Evolutionary conservation across 2,888 invertebrate species (phyloP).

Genomic region (Mycalesis mineus): DNA sequence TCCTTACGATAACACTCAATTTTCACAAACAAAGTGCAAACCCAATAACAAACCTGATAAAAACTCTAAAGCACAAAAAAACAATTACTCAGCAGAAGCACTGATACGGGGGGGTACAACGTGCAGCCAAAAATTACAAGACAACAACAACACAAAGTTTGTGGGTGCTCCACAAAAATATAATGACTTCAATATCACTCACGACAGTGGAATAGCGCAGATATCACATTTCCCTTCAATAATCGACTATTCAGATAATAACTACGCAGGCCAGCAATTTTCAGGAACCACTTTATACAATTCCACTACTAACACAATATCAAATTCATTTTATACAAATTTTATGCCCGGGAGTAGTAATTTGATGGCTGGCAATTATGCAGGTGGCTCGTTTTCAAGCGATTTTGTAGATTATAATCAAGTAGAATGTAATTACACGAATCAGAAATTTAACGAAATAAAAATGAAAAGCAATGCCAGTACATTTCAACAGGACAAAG

Average conservation of each 20-base stretch:
- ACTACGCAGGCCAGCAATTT: slow-evolving; percentile 63
- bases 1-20: slow-evolving; percentile 55
- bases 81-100: slow-evolving; percentile 70
- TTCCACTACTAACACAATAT: slow-evolving; percentile 66
- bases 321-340: slow-evolving; percentile 70
- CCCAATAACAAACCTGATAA: slow-evolving; percentile 53
- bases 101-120: slow-evolving; percentile 57
- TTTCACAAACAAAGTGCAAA: slow-evolving; percentile 54
- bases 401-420: slow-evolving; percentile 71
- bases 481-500: slow-evolving; percentile 57
- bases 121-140: slow-evolving; percentile 59
- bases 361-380: slow-evolving; percentile 63
- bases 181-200: slow-evolving; percentile 54
- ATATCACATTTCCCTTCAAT: slow-evolving; percentile 72
- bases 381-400: slow-evolving; percentile 58
- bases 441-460: slow-evolving; percentile 67
- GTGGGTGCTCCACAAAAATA: slow-evolving; percentile 59
- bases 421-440: slow-evolving; percentile 64
- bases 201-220: slow-evolving; percentile 66
- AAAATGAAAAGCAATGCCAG: slow-evolving; percentile 63
- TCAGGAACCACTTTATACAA: slow-evolving; percentile 68
- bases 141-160: slow-evolving; percentile 53
- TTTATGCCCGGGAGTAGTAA: slow-evolving; percentile 67
- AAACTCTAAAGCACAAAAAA: slow-evolving; percentile 57
- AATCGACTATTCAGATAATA: slow-evolving; percentile 65